Evolutionary conservation across 1,140 invertebrate genomes (phyloP).

Genomic region (Hestina assimilis): DNA sequence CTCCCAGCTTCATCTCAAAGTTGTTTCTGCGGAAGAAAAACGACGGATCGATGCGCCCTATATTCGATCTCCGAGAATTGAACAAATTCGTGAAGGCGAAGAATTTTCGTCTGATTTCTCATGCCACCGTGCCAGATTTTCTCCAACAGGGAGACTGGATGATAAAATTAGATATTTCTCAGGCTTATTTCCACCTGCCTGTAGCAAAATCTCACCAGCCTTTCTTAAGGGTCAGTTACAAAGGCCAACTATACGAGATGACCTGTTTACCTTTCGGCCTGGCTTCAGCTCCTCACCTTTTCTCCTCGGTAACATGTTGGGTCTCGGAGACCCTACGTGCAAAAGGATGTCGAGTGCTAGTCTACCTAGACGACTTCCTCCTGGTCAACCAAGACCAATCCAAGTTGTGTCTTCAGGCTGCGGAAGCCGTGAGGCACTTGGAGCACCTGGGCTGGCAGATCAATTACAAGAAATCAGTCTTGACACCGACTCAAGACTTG

Average conservation of each 20-base stretch:
- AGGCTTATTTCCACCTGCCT: constrained; percentile 17
- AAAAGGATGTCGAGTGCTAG: constrained; percentile 15
- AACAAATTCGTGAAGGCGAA: constrained; percentile 14
- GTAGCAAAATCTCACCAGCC: constrained; percentile 5
- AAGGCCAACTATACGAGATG: constrained; percentile 5
- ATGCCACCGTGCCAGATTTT: constrained; percentile 9
- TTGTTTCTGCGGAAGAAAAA: constrained; percentile 15
- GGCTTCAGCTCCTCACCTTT: constrained; percentile 9
- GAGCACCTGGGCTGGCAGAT: constrained; percentile 28
- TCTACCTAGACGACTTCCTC: constrained; percentile 32
- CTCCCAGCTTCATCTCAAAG: constrained; percentile 9
- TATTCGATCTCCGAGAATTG: constrained; percentile 15
- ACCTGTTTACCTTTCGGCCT: constrained; percentile 18
- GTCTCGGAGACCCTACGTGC: constrained; percentile 23
- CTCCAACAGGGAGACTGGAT: constrained; percentile 24
- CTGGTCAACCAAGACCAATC: constrained; percentile 18
- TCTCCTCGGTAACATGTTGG: constrained; percentile 27
- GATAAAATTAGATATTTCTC: constrained; percentile 24
- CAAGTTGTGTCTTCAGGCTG: constrained; percentile 21
- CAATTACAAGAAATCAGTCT: constrained; percentile 23
- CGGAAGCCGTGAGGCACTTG: constrained; percentile 18
- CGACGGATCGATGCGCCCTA: constrained; percentile 5
- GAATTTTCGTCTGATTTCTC: constrained; percentile 12
- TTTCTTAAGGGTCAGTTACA: constrained; percentile 19
- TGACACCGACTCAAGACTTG: constrained; percentile 5